Conservation (phyloP, 2,113 vertebrate genomes). For the Ivindomyrus marchei region DNA sequence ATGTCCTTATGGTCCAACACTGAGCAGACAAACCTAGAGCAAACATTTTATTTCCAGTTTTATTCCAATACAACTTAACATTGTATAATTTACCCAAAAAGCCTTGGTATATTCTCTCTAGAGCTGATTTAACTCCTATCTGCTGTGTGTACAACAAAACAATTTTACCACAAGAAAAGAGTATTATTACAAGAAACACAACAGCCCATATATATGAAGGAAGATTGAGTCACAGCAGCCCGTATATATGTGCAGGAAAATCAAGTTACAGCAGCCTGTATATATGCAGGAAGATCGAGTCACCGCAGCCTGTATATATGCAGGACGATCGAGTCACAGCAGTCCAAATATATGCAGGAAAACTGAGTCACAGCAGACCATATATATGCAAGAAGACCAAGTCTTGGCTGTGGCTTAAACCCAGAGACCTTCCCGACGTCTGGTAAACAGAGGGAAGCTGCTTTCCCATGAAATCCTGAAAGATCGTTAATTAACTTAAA, state of each 20-base stretch:
- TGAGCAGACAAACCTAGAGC: not conserved
- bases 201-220: not conserved
- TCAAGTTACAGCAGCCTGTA: not conserved
- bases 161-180: not conserved
- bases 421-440: not conserved
- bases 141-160: too few species aligned
- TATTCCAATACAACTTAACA: not conserved
- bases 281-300: not conserved
- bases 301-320: too few species aligned
- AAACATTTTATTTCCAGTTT: not conserved
- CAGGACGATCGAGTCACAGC: too few species aligned
- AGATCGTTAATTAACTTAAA: not conserved
- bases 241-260: not conserved
- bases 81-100: not conserved
- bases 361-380: too few species aligned
- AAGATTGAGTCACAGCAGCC: too few species aligned
- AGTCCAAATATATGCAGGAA: too few species aligned
- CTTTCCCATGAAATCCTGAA: not conserved
- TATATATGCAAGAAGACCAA: too few species aligned
- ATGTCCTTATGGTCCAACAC: not conserved
- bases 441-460: not conserved
- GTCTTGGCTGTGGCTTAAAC: not conserved
- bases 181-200: not conserved
- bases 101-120: not conserved
- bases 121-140: not conserved